A percentile compares a stretch with the other conserved stretches of the same genome.
Evolutionary conservation across 2,888 invertebrate species (phyloP).

Genomic region (Notocelia uddmanniana): DNA sequence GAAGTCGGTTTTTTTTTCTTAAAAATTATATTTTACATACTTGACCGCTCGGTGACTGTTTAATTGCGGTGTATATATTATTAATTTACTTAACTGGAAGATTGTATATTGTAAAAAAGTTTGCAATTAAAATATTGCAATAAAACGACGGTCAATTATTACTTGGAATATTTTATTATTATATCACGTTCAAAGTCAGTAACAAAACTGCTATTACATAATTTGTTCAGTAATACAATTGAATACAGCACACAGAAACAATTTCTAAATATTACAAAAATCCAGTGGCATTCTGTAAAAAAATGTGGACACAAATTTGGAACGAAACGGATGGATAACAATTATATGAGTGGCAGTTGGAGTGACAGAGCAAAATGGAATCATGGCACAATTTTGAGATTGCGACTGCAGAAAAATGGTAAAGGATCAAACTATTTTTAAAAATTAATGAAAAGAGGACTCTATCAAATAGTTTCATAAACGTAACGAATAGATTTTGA

Average conservation of each 20-base stretch:
- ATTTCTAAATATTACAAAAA: slow-evolving; percentile 48
- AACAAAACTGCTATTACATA: slow-evolving; percentile 44
- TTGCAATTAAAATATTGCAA: background rate
- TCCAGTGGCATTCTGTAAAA: slow-evolving; percentile 49
- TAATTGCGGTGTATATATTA: no score
- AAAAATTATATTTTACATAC: no score
- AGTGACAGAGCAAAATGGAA: slow-evolving; percentile 48
- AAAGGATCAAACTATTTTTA: background rate
- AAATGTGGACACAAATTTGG: slow-evolving; percentile 21
- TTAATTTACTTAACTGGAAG: no score
- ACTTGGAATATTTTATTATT: slow-evolving; percentile 43
- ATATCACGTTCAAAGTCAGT: slow-evolving; percentile 34
- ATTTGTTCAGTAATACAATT: slow-evolving; percentile 46
- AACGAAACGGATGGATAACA: background rate
- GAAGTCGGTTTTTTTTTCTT: no score
- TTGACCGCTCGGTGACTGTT: no score
- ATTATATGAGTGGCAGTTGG: slow-evolving; percentile 2
- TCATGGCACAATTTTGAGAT: slow-evolving; percentile 39
- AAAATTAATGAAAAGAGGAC: background rate
- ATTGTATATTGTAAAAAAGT: no score
- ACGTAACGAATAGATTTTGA: background rate
- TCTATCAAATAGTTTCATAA: background rate
- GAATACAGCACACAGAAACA: slow-evolving; percentile 41
- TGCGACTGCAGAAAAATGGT: background rate
- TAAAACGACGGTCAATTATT: slow-evolving; percentile 15